phyloP scores from a whole-genome alignment of 2,888 invertebrate species.

The Drosophila lutescens region DNA sequence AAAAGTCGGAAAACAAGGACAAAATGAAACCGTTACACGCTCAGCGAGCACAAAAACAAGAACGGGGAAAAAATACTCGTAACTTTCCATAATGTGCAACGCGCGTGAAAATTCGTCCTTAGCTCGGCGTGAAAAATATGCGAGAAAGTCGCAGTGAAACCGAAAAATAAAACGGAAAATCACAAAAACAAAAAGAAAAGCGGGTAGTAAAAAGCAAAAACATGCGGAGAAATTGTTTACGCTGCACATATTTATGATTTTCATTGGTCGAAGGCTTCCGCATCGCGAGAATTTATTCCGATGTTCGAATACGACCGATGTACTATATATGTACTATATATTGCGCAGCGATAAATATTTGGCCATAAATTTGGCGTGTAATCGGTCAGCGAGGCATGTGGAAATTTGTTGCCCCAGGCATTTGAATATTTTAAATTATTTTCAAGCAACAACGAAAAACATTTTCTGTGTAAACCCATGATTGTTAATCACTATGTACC shows the following conservation, averaged over 20 bases:
- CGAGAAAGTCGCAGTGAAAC: slow-evolving; percentile 43
- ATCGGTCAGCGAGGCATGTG: slow-evolving; percentile 50
- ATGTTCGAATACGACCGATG: slow-evolving; percentile 49
- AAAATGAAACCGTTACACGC: slow-evolving; percentile 68
- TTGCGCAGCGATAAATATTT: slow-evolving; percentile 69
- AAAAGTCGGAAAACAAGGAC: slow-evolving; percentile 40
- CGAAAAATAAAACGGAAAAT: slow-evolving; percentile 25
- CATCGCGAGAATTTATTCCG: slow-evolving; percentile 57
- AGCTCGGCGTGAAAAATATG: slow-evolving; percentile 51
- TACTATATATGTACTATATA: slow-evolving; percentile 17
- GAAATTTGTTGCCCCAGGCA: slow-evolving; percentile 22
- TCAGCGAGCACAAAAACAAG: slow-evolving; percentile 48
- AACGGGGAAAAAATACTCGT: slow-evolving; percentile 37
- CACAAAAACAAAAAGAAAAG: neutral
- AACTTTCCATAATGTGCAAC: slow-evolving; percentile 71
- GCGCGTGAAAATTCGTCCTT: slow-evolving; percentile 79
- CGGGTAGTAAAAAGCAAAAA: slow-evolving; percentile 11
- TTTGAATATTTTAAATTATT: slow-evolving; percentile 31
- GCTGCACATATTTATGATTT: slow-evolving; percentile 73
- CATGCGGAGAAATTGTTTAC: slow-evolving; percentile 62
- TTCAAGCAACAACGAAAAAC: neutral
- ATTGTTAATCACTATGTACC: slow-evolving; percentile 16
- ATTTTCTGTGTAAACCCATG: neutral
- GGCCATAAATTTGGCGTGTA: slow-evolving; percentile 67
- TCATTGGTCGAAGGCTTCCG: slow-evolving; percentile 28